Evolutionary conservation across 2,113 vertebrate genomes (phyloP).

Genomic region (Actinemys pallida): DNA sequence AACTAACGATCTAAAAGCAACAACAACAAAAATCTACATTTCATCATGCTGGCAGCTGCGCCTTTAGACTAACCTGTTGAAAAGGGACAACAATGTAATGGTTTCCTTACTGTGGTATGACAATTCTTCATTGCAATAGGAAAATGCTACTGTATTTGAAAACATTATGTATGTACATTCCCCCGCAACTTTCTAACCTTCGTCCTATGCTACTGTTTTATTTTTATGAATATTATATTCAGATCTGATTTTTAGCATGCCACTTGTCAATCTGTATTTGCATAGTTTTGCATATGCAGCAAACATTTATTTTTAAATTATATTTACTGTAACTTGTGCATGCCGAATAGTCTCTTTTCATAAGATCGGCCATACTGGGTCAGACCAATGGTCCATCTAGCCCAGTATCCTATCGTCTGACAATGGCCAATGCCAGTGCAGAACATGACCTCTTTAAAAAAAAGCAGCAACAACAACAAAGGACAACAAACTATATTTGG

Average conservation of each 20-base stretch:
- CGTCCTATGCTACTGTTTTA: not conserved
- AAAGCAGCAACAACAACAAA: not conserved
- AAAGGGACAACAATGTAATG: conserved; percentile 11
- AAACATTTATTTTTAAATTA: not conserved
- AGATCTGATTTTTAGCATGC: not conserved
- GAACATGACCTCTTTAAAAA: not conserved
- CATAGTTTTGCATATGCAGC: not conserved
- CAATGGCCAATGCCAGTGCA: not conserved
- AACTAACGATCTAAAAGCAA: conserved; percentile 37
- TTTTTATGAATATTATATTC: not conserved
- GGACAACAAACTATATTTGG: not conserved
- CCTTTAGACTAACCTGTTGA: conserved; percentile 16
- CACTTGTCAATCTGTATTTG: not conserved
- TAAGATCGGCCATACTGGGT: not conserved
- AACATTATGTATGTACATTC: not conserved
- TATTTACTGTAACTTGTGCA: not conserved
- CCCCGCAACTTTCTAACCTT: not conserved
- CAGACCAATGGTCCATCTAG: too few relatives aligned
- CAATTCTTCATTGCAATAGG: conserved; percentile 17
- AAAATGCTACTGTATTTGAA: conserved; percentile 20
- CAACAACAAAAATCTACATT: conserved; percentile 11
- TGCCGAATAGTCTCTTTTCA: not conserved
- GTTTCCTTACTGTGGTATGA: not conserved
- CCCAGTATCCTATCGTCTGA: too few relatives aligned
- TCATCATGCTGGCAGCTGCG: not conserved